Percentiles rank a stretch among this genome's conserved stretches.
Evolutionary conservation across 2,113 vertebrate species (phyloP).

Genomic region (Anolis sagrei): DNA sequence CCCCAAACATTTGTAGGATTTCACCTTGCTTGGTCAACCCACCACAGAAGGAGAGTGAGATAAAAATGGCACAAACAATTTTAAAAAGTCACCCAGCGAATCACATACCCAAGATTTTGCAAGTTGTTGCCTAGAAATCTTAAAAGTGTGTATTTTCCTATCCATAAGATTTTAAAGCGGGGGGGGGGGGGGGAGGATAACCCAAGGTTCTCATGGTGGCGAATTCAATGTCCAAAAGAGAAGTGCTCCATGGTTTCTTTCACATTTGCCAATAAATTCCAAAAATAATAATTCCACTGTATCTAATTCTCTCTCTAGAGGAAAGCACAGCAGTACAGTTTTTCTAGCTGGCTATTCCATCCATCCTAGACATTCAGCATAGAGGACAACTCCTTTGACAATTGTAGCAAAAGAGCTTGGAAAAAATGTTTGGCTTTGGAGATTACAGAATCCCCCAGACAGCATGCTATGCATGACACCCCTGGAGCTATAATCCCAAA

Average conservation of each 20-base stretch:
- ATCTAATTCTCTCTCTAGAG: background rate
- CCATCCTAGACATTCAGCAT: no score
- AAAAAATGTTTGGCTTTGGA: no score
- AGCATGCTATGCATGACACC: no score
- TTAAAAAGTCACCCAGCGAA: background rate
- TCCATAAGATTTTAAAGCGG: background rate
- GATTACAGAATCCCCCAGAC: no score
- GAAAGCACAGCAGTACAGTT: background rate
- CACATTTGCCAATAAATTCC: background rate
- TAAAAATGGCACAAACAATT: no score
- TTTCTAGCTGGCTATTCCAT: no score
- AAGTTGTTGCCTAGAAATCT: background rate
- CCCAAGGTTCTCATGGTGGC: background rate
- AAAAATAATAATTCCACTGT: no score
- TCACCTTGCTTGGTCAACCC: no score
- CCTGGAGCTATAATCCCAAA: no score
- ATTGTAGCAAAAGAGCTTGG: background rate
- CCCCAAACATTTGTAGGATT: no score
- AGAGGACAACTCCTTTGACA: background rate
- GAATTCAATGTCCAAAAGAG: background rate
- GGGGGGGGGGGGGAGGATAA: no score
- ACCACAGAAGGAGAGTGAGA: no score
- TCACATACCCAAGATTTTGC: background rate
- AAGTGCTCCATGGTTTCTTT: background rate
- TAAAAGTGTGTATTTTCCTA: background rate